These are phyloP conservation scores for Anolis sagrei DNA, from an alignment of 2,113 vertebrate genomes.

Conservation along the genomic window DNA sequence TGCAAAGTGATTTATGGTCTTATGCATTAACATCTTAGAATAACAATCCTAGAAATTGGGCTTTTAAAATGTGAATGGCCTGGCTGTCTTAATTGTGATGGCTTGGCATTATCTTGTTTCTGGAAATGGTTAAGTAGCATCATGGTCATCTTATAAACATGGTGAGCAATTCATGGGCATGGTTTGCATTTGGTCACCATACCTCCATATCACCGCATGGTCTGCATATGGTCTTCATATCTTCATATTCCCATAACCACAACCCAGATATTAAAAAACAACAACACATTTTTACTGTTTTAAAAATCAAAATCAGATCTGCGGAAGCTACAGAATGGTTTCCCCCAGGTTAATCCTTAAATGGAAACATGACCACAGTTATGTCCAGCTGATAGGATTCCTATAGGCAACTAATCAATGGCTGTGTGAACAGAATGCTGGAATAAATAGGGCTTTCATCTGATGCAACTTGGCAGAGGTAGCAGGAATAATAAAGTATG, in stretches of 20 bases:
- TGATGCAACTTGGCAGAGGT: not conserved
- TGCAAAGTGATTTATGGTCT: not conserved
- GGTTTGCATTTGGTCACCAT: not conserved
- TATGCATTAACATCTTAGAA: not conserved
- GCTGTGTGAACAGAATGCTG: not conserved
- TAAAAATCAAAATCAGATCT: not conserved
- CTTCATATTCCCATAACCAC: too few species aligned
- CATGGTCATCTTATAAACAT: not conserved
- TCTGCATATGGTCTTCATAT: not conserved
- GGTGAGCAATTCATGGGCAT: not conserved
- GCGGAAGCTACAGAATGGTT: too few species aligned
- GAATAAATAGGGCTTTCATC: not conserved
- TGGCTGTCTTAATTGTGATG: not conserved
- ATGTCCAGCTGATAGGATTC: not conserved
- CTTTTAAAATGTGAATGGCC: not conserved
- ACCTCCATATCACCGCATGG: too few species aligned
- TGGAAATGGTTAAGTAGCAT: not conserved
- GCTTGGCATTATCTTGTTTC: not conserved
- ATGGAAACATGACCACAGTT: too few species aligned
- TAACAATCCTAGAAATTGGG: not conserved
- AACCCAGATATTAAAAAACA: not conserved
- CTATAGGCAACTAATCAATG: not conserved
- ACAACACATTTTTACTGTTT: not conserved
- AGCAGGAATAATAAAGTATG: too few species aligned
- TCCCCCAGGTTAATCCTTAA: too few species aligned